phyloP scores from a whole-genome alignment of 2,113 vertebrate genomes.

The Anolis sagrei region DNA sequence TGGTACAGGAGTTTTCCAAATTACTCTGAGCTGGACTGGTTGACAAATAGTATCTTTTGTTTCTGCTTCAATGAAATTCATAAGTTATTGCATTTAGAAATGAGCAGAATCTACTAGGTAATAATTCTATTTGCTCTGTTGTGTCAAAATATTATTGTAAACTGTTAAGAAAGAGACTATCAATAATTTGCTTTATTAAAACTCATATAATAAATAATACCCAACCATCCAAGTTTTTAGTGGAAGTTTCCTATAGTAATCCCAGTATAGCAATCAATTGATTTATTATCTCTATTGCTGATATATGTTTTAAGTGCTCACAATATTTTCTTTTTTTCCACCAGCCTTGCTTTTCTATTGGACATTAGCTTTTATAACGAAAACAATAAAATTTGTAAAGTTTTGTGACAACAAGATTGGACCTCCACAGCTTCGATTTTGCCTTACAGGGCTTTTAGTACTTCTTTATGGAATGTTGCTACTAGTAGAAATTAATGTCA shows the following conservation, averaged over 20 bases:
- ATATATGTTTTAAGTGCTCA: neutral
- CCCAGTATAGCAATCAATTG: too few relatives aligned
- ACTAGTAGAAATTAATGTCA: slow-evolving; percentile 95
- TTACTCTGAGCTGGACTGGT: too few relatives aligned
- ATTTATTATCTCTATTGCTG: neutral
- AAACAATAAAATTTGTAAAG: slow-evolving; percentile 97
- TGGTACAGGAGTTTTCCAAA: too few relatives aligned
- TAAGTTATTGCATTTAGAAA: neutral
- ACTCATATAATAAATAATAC: neutral
- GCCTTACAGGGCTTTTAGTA: slow-evolving; percentile 91
- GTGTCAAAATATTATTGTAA: neutral
- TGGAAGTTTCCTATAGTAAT: neutral
- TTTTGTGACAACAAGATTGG: slow-evolving; percentile 93
- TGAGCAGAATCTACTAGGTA: neutral
- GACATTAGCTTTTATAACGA: slow-evolving; percentile 93
- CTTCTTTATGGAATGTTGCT: slow-evolving; percentile 92
- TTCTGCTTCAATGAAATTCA: neutral
- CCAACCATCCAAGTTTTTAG: neutral
- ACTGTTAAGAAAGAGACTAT: neutral
- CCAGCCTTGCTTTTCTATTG: slow-evolving; percentile 94
- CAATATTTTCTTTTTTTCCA: slow-evolving; percentile 4
- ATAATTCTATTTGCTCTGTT: neutral
- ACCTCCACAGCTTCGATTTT: slow-evolving; percentile 94
- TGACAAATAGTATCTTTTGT: neutral
- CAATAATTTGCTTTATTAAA: neutral